These are phyloP conservation scores for Pristionchus japonicus DNA, from an alignment of 2,888 invertebrate species.

Conservation along the genomic window DNA sequence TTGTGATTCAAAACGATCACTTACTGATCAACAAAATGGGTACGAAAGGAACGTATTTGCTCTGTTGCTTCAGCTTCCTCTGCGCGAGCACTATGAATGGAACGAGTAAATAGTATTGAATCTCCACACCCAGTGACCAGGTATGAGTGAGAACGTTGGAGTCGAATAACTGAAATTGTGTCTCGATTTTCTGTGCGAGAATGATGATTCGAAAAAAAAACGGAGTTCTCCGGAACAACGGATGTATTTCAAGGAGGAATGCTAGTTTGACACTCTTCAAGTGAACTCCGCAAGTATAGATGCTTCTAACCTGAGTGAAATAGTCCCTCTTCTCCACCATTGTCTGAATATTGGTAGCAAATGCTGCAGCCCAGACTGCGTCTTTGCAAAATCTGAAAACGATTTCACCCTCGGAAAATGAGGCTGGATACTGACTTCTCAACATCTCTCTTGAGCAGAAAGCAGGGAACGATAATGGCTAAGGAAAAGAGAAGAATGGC, in stretches of 20 bases:
- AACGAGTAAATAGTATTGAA: background rate
- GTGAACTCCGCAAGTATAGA: too few species aligned
- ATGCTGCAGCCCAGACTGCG: background rate
- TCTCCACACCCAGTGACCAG: background rate
- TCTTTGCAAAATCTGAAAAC: background rate
- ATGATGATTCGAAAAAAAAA: too few species aligned
- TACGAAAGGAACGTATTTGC: background rate
- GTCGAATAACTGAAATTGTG: constrained; percentile 11
- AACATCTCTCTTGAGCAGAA: background rate
- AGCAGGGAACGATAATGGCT: background rate
- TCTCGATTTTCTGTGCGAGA: too few species aligned
- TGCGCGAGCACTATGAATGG: background rate
- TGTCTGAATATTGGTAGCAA: background rate
- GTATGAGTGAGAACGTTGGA: constrained; percentile 5
- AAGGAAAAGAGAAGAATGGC: background rate
- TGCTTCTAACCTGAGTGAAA: background rate
- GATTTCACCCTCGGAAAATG: background rate
- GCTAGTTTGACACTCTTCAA: too few species aligned
- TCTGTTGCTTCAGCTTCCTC: background rate
- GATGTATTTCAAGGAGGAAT: background rate
- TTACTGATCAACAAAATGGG: background rate
- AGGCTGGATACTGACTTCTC: background rate
- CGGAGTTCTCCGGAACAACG: too few species aligned
- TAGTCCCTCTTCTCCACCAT: background rate
- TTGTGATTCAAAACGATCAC: background rate